Percentiles rank a stretch among this genome's conserved stretches.
Evolutionary conservation across 2,888 invertebrate species (phyloP).

Genomic region (Drosophila pseudotakahashii): DNA sequence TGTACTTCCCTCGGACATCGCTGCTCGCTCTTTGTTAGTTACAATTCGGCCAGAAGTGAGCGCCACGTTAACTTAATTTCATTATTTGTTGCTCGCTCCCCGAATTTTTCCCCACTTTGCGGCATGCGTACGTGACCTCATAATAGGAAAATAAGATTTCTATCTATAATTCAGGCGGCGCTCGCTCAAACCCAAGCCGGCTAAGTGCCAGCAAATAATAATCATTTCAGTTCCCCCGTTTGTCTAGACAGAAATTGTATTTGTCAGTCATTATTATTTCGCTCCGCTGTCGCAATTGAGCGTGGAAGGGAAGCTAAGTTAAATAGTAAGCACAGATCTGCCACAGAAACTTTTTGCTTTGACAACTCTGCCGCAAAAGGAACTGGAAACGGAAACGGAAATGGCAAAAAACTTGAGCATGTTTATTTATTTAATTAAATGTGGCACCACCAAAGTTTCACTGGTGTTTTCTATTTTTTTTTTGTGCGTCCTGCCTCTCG

Average conservation of each 20-base stretch:
- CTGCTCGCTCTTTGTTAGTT: slow-evolving; percentile 46
- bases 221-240: slow-evolving; percentile 47
- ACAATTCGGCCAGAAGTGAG: slow-evolving; percentile 60
- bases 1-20: slow-evolving; percentile 54
- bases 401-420: slow-evolving; percentile 56
- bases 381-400: slow-evolving; percentile 28
- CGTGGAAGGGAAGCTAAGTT: slow-evolving; percentile 35
- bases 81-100: slow-evolving; percentile 64
- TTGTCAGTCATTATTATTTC: slow-evolving; percentile 67
- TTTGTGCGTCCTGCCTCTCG: slow-evolving; percentile 1
- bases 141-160: slow-evolving; percentile 76
- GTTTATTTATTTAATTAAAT: slow-evolving; percentile 76
- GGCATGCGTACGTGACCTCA: slow-evolving; percentile 76
- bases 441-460: slow-evolving; percentile 57
- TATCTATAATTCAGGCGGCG: slow-evolving; percentile 74
- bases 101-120: slow-evolving; percentile 11
- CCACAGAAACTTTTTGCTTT: slow-evolving; percentile 54
- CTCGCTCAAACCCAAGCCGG: slow-evolving; percentile 31
- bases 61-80: slow-evolving; percentile 76
- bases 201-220: slow-evolving; percentile 50
- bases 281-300: slow-evolving; percentile 40
- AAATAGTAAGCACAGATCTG: slow-evolving; percentile 38
- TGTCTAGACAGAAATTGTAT: slow-evolving; percentile 68
- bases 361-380: slow-evolving; percentile 48
- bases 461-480: slow-evolving; percentile 17